Percentiles rank a stretch among this genome's conserved stretches.
phyloP scores from a whole-genome alignment of 1,140 invertebrate species.

The Belonocnema kinseyi region DNA sequence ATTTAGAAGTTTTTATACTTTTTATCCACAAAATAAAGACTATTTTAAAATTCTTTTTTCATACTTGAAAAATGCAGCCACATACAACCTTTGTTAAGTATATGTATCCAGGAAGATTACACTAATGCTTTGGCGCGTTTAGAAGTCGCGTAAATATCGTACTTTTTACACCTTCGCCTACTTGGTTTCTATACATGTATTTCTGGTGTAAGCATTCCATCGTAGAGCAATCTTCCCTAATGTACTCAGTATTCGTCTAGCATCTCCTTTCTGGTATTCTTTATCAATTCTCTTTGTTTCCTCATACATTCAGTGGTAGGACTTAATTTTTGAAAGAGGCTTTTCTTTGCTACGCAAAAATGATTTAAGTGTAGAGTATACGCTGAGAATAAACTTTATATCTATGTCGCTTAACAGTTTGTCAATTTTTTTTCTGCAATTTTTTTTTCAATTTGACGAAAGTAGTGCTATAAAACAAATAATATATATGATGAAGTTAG shows the following conservation, averaged over 20 bases:
- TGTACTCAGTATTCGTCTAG: background rate
- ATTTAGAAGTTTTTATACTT: too few relatives aligned
- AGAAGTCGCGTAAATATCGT: slow-evolving; percentile 50
- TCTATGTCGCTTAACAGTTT: too few relatives aligned
- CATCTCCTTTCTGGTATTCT: background rate
- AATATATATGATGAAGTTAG: too few relatives aligned
- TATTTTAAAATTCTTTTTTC: background rate
- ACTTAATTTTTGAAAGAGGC: too few relatives aligned
- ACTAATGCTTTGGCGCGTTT: slow-evolving; percentile 55
- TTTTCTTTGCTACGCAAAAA: too few relatives aligned
- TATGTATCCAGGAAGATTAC: slow-evolving; percentile 42
- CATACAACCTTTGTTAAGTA: background rate
- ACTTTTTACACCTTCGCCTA: slow-evolving; percentile 36
- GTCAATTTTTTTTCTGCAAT: too few relatives aligned
- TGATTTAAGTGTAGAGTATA: too few relatives aligned
- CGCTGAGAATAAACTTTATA: too few relatives aligned
- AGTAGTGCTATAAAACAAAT: too few relatives aligned
- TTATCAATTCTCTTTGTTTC: background rate
- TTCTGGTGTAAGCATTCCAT: background rate
- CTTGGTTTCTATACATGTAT: background rate
- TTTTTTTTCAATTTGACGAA: too few relatives aligned
- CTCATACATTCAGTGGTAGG: background rate
- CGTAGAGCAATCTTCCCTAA: background rate
- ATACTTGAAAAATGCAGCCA: background rate
- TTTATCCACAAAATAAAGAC: too few relatives aligned